Evolutionary conservation across 2,888 invertebrate genomes (phyloP).

Genomic region (Euplagia quadripunctaria): DNA sequence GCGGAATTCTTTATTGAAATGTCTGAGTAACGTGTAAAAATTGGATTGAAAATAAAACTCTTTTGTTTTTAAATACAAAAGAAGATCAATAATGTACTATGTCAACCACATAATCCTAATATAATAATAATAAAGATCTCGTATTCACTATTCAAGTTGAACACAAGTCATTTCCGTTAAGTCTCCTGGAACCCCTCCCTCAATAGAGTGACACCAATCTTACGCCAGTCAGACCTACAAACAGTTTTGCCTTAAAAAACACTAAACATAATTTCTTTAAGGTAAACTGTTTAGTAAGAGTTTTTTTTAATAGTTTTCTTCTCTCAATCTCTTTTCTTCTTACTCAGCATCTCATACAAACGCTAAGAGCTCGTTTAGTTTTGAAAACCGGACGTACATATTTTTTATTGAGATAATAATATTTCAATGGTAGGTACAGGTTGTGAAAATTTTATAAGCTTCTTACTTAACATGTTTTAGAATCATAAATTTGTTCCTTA

Average conservation of each 20-base stretch:
- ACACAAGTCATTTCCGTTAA: too few relatives aligned
- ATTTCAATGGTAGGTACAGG: not conserved
- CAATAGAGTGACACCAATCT: too few relatives aligned
- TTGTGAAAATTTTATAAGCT: not conserved
- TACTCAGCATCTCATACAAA: not conserved
- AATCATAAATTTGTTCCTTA: not conserved
- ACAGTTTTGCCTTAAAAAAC: too few relatives aligned
- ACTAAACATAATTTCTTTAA: too few relatives aligned
- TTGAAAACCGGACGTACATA: not conserved
- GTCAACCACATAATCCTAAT: not conserved
- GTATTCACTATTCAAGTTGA: too few relatives aligned
- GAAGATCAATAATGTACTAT: not conserved
- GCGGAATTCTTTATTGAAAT: conserved; percentile 5
- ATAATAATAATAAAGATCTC: not conserved
- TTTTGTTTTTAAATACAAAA: not conserved
- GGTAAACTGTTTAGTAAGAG: too few relatives aligned
- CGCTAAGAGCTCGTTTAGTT: not conserved
- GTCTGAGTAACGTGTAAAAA: not conserved
- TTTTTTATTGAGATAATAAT: not conserved
- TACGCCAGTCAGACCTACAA: too few relatives aligned
- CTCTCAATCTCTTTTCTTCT: not conserved
- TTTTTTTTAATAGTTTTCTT: not conserved
- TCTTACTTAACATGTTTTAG: not conserved
- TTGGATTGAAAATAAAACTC: not conserved
- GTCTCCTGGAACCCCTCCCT: too few relatives aligned